Evolutionary conservation across 2,113 vertebrate genomes (phyloP), one percentile per base, ranked within the genome.

Genomic region (Setophaga coronata): DNA sequence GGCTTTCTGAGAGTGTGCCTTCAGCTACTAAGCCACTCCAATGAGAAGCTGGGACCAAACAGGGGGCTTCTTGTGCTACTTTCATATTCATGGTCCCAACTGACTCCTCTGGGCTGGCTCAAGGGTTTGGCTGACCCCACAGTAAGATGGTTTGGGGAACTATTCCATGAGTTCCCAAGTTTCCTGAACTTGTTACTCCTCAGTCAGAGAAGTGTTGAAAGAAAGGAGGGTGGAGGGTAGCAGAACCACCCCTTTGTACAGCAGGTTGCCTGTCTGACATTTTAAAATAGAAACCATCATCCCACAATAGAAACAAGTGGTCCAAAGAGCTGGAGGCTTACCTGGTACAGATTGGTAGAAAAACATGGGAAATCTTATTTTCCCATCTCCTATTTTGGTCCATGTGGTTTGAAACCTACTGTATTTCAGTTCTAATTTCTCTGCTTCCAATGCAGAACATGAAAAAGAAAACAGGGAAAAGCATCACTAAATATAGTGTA

Each of bases 311-410:
- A 42, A 85, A 48, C 5, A 64, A 18, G 21, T 43, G 5, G n/a
- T 78, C 14, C 47, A n/a, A 61, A 61, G 26, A 83, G 6, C 8
- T 21, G 45, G 17, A 72, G 23, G 54, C 8, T 61, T 64, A 45
- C 4, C 33, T 67, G 28, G 21, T 78, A 47, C 21, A 74, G 34
- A 54, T 7, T 34, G 31, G 13, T 78, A 62, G 67, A 83, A 91
- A 47, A 8, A 0, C 2, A 17, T 24, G 28, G 11, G 58, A 85
- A 64, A 14, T 50, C 0, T 1, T 0, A 16, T 43, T 89, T 87
- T 76, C 54, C 18, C 3, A 9, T 69, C 16, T 85, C 28, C 58
- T 2, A 0, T 78, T 78, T 83, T 88, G 25, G 69, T 86, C 51
- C 10, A 10, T 1, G 0, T 72, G 23, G 4, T 51, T 90, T 89